Evolutionary conservation across 2,797 vertebrate genomes (phyloP), one percentile per base, ranked within the genome.

Genomic region (Phataginus tetradactyla): DNA sequence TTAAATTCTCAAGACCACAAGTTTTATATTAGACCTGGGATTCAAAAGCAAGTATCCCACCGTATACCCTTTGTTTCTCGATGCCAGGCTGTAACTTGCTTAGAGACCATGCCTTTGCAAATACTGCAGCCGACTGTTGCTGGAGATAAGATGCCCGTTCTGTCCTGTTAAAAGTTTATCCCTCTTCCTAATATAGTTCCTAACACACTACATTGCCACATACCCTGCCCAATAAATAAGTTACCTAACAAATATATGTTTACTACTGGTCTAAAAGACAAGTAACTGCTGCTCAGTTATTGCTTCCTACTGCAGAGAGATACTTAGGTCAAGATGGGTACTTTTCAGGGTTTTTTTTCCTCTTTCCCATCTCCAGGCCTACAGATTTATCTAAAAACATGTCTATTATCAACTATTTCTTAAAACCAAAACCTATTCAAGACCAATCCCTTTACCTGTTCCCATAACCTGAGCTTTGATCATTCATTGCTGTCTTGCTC

Each of bases 111-210:
- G 8, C 3, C 3, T 53, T 63, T 71, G 15, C 10, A 57, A n/a
- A 75, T 11, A 18, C 15, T 13, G 6, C 18, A 23, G 2, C 9
- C 3, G 5, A 12, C 18, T 63, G 0, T 2, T 78, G 4, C 4
- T 74, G 90, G 42, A 88, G 45, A 92, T 21, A 25, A 74, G 23
- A 55, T 9, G 0, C 34, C 13, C 77, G 1, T 71, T 27, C 15
- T 51, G 34, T 27, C 17, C 4, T 29, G 7, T 49, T 74, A 64
- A 51, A 77, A 42, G 3, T 37, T 14, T 42, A 78, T 34, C 1
- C 7, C 37, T 66, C 7, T 77, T 64, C 37, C 4, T 39, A 85
- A 79, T 3, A 51, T 29, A 45, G 1, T 71, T 66, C 21, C 20
- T 78, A 37, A n/a, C 39, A 11, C 32, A 21, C 45, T 42, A 23